phyloP scores from a whole-genome alignment of 2,888 invertebrate species.

The Hypena proboscidalis region DNA sequence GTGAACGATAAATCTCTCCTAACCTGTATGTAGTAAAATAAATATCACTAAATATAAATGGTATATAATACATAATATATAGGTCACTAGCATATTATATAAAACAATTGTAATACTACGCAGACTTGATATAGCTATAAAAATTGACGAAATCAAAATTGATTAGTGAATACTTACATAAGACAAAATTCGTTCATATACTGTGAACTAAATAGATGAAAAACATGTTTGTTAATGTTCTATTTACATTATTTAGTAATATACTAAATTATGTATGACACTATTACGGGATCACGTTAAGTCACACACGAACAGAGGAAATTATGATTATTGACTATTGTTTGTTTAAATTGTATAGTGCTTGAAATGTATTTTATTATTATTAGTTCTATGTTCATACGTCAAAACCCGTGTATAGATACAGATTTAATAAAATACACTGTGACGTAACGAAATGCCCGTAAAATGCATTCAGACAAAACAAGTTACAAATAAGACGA shows the following conservation, averaged over 20 bases:
- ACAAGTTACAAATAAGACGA: constrained; percentile 63
- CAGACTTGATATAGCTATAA: constrained; percentile 69
- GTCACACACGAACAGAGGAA: constrained; percentile 38
- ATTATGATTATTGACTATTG: constrained; percentile 20
- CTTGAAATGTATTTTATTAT: constrained; percentile 23
- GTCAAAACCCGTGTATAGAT: constrained; percentile 27
- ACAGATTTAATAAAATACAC: constrained; percentile 23
- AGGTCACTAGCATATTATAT: constrained; percentile 45
- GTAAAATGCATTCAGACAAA: constrained; percentile 62
- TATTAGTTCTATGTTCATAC: constrained; percentile 32
- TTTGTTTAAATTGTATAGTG: constrained; percentile 27
- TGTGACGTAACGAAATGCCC: constrained; percentile 52
- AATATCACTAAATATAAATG: constrained; percentile 45
- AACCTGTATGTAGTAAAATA: constrained; percentile 55
- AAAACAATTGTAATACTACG: constrained; percentile 68
- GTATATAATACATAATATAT: constrained; percentile 24
- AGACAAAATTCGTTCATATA: constrained; percentile 64
- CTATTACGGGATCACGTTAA: constrained; percentile 63
- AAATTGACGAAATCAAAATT: constrained; percentile 74
- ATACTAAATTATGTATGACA: constrained; percentile 82
- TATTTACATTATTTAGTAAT: constrained; percentile 84
- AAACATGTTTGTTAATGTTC: constrained; percentile 65
- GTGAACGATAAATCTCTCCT: constrained; percentile 44
- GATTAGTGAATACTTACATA: constrained; percentile 62
- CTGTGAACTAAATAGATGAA: constrained; percentile 66